phyloP scores from a whole-genome alignment of 2,113 vertebrate species.

The Myotis brandtii region DNA sequence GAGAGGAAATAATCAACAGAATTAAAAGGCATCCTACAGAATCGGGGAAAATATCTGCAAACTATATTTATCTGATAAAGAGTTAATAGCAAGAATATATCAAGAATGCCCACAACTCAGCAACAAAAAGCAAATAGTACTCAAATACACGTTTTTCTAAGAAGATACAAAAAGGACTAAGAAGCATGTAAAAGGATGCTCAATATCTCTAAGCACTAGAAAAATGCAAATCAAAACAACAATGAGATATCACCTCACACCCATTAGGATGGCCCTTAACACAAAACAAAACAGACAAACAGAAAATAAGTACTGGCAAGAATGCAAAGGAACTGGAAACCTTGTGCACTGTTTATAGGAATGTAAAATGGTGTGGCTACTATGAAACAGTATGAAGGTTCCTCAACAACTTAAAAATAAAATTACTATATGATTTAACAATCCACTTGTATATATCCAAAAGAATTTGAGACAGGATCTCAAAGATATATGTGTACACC shows the following conservation, averaged over 20 bases:
- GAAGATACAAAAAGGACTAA: not conserved
- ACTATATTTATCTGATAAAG: not conserved
- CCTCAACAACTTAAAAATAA: conserved; percentile 12
- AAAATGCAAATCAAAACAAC: not conserved
- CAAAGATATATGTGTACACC: not conserved
- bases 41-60: not conserved
- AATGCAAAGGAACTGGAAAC: not conserved
- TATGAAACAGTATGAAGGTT: not conserved
- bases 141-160: not conserved
- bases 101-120: not conserved
- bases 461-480: not conserved
- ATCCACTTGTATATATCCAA: not conserved
- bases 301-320: not conserved
- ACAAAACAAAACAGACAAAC: not conserved
- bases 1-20: not conserved
- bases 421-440: not conserved
- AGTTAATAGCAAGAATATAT: not conserved
- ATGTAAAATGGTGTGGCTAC: not conserved
- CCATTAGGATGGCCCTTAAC: not conserved
- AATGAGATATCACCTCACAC: not conserved
- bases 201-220: not conserved
- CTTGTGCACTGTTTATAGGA: not conserved
- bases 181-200: not conserved
- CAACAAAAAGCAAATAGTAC: not conserved
- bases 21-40: not conserved